Conservation (phyloP, 2,797 vertebrate genomes). For the Xiphorhynchus erythropygius region DNA sequence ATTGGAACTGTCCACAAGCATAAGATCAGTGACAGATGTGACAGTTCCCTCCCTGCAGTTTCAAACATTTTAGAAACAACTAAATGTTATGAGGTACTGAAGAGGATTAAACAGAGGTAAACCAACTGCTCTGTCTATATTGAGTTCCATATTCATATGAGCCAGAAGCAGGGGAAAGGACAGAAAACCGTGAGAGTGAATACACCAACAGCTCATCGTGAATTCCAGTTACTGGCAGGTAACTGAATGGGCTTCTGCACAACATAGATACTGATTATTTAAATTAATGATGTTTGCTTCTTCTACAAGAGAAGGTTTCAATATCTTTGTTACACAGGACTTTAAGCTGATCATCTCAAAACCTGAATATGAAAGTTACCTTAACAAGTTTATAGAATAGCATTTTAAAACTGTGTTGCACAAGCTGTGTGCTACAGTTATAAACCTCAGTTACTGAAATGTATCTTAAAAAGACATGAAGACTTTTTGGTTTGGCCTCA, state of each 20-base stretch:
- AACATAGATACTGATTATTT: neutral
- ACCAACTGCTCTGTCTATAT: neutral
- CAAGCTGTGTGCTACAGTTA: neutral
- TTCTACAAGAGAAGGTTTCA: neutral
- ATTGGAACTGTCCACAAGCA: neutral
- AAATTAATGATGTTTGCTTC: neutral
- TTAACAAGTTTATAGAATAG: neutral
- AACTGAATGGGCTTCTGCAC: neutral
- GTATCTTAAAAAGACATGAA: neutral
- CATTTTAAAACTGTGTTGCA: fast-evolving
- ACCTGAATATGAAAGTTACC: neutral
- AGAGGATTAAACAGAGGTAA: neutral
- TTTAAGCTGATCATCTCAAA: neutral
- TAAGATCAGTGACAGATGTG: neutral
- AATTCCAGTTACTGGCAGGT: neutral
- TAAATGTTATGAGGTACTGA: neutral
- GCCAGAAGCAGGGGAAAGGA: neutral
- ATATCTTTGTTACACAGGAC: neutral
- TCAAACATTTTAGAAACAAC: neutral
- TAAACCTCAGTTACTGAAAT: neutral
- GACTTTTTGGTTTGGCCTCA: fast-evolving
- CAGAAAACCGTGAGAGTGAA: neutral
- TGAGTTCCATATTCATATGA: neutral
- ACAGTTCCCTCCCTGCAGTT: neutral
- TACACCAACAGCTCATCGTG: neutral